Percentiles rank a stretch among this genome's conserved stretches.
phyloP scores from a whole-genome alignment of 1,140 invertebrate species.

The Colletes gigas region DNA sequence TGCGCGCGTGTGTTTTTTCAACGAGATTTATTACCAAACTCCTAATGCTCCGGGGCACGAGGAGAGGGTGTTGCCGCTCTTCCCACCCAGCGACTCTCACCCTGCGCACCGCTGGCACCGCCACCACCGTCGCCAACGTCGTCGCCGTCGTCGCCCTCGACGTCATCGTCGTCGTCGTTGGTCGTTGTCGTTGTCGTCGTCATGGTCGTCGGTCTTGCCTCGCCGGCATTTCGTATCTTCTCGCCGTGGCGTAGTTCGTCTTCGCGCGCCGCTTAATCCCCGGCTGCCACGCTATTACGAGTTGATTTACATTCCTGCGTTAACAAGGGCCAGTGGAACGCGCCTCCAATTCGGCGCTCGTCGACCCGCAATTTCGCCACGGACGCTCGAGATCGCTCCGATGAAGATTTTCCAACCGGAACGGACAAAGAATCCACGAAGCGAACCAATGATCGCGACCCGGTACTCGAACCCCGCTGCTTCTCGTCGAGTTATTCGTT shows the following conservation, averaged over 20 bases:
- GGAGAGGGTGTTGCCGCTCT: constrained; percentile 54
- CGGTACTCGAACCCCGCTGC: no score
- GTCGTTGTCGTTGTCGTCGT: constrained; percentile 1
- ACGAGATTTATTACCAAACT: constrained; percentile 80
- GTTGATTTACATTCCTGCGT: constrained; percentile 65
- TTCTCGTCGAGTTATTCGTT: no score
- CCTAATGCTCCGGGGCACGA: constrained; percentile 71
- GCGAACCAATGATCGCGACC: background rate
- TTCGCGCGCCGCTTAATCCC: constrained; percentile 60
- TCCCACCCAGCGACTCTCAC: constrained; percentile 29
- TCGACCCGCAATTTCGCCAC: background rate
- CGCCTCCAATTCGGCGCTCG: constrained; percentile 11
- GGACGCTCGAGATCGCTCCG: background rate
- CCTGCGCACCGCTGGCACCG: constrained; percentile 19
- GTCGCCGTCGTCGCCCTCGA: constrained; percentile 15
- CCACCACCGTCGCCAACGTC: constrained; percentile 1
- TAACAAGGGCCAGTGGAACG: constrained; percentile 57
- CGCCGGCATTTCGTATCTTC: constrained; percentile 51
- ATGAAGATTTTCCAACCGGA: background rate
- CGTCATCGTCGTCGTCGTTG: constrained; percentile 3
- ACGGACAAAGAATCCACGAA: background rate
- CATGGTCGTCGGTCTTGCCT: constrained; percentile 24
- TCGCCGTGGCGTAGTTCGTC: constrained; percentile 43
- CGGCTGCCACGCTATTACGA: constrained; percentile 59
- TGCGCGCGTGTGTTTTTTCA: constrained; percentile 76